Evolutionary conservation across 2,888 invertebrate genomes (phyloP), one percentile per base, ranked within the genome.

Genomic region (Noctua fimbriata): DNA sequence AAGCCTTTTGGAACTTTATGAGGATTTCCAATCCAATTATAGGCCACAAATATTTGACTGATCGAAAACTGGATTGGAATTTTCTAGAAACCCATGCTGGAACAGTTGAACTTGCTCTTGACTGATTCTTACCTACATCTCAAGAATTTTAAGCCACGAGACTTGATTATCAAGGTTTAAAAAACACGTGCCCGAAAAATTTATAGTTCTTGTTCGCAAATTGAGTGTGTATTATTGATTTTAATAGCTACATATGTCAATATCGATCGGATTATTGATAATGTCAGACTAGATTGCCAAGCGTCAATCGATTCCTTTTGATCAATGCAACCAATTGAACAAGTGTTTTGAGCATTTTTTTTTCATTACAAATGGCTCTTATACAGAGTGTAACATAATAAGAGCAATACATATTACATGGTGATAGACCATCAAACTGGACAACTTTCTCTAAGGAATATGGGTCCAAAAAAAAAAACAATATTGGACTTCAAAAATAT

Each of bases 191-290:
- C 28, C 21, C 16, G 36, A 47, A 44, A 28, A 44, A 73, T 44
- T 32, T 36, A 44, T n/a, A 16, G 18, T 41, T 49, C 58, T 58
- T 58, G n/a, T 80, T 60, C n/a, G 16, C 4, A 16, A 49, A 52
- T 58, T n/a, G 0, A n/a, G n/a, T 73, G 49, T 73, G 41, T 41
- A 79, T 66, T 66, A 58, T 41, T 36, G 32, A 49, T 79, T 80
- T 55, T 65, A 75, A 75, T n/a, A 52, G 18, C 5, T 65, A n/a
- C n/a, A 12, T 52, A 32, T 18, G 32, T 55, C 47, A 79, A 58
- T 73, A 81, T 44, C 9, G 70, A 78, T 70, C 41, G 7, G 32
- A 63, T 60, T 49, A 36, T 55, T 60, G 36, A 66, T 47, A 24
- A n/a, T 41, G 28, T 49, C 16, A 72, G 7, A 73, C 67, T 69